phyloP scores from a whole-genome alignment of 2,888 invertebrate species.

The Gymnoscelis rufifasciata region DNA sequence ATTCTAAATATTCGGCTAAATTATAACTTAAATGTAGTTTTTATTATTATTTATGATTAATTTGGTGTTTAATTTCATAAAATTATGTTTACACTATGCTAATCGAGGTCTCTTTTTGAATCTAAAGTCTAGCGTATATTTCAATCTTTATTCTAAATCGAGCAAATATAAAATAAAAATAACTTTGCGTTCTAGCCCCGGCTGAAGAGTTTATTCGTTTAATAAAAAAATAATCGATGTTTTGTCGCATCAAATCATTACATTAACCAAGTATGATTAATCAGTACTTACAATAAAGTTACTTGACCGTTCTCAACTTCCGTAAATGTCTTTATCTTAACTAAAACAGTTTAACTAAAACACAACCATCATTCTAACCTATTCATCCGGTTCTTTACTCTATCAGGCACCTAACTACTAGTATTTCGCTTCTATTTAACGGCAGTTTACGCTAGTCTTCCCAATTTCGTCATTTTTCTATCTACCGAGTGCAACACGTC shows the following conservation, averaged over 20 bases:
- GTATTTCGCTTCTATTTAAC: conserved; percentile 40
- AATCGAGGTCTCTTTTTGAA: conserved; percentile 34
- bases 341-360: conserved; percentile 25
- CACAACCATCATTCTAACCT: conserved; percentile 31
- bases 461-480: conserved; percentile 42
- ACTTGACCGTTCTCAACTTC: conserved; percentile 2
- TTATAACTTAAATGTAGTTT: conserved; percentile 37
- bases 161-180: conserved; percentile 11
- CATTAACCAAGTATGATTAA: neutral
- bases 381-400: conserved; percentile 21
- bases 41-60: conserved; percentile 57
- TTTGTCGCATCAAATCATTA: conserved; percentile 8
- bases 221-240: conserved; percentile 1
- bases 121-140: conserved; percentile 41
- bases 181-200: conserved; percentile 8
- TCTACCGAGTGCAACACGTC: conserved; percentile 61
- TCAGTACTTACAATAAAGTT: conserved; percentile 8
- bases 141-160: conserved; percentile 17
- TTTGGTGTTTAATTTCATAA: conserved; percentile 72
- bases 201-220: conserved; percentile 3
- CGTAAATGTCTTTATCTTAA: conserved; percentile 21
- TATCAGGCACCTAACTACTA: conserved; percentile 38
- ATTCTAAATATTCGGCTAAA: conserved; percentile 34
- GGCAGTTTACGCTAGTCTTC: conserved; percentile 65
- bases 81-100: conserved; percentile 44